These are phyloP conservation scores for Trematomus bernacchii DNA, from an alignment of 2,797 vertebrate species.

Conservation along the genomic window DNA sequence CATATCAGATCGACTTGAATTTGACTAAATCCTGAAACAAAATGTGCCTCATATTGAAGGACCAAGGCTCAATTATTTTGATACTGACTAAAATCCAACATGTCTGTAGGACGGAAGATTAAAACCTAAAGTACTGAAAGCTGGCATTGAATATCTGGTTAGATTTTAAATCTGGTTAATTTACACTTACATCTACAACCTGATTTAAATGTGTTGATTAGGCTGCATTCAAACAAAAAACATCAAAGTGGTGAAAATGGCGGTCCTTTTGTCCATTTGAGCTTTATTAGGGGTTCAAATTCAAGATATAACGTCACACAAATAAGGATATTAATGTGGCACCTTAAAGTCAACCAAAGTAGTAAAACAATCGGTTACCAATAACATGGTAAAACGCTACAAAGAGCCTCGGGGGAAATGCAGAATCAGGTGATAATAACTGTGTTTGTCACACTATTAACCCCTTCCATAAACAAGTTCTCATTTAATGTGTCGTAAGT, in stretches of 20 bases:
- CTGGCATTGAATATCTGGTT: not conserved
- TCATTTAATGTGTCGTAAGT: not conserved
- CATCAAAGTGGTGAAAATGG: too few relatives aligned
- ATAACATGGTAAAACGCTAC: too few relatives aligned
- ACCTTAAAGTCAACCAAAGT: too few relatives aligned
- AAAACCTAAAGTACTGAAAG: not conserved
- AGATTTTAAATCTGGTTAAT: not conserved
- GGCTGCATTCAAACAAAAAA: not conserved
- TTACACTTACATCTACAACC: not conserved
- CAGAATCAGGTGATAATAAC: too few relatives aligned
- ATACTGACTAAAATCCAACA: not conserved
- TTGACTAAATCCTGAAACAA: conserved; percentile 8
- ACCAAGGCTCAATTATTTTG: not conserved
- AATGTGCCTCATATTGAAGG: not conserved
- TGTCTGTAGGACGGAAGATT: not conserved
- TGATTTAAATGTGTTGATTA: too few relatives aligned
- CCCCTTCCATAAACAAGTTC: not conserved
- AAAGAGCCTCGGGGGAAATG: too few relatives aligned
- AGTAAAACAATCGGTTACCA: too few relatives aligned
- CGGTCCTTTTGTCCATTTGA: too few relatives aligned
- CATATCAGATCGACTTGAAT: conserved; percentile 34
- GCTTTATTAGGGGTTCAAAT: too few relatives aligned
- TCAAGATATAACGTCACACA: too few relatives aligned
- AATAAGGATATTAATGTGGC: too few relatives aligned
- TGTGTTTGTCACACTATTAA: too few relatives aligned